Percentiles rank a stretch among this genome's conserved stretches.
Conservation (phyloP, 2,888 invertebrate species). For the Polydrusus pterygomalis region DNA sequence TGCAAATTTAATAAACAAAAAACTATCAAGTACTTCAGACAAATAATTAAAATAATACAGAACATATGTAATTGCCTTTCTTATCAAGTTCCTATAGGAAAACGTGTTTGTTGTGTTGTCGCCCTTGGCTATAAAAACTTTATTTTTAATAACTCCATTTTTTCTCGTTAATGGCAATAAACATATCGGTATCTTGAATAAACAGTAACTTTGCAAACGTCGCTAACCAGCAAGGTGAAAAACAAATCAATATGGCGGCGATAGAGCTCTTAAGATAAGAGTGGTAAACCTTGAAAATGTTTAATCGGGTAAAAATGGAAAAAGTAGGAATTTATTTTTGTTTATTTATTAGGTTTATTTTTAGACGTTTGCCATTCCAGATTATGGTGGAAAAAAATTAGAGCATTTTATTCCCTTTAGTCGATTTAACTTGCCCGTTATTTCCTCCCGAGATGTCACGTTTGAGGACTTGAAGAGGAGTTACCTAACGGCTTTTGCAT, state of each 20-base stretch:
- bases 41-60: too few relatives aligned
- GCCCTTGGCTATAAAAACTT: too few relatives aligned
- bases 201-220: conserved; percentile 6
- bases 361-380: conserved; percentile 1
- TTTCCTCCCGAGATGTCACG: too few relatives aligned
- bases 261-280: conserved; percentile 24
- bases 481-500: too few relatives aligned
- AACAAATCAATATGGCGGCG: conserved; percentile 31
- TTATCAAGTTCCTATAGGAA: too few relatives aligned
- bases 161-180: conserved; percentile 10
- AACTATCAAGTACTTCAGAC: too few relatives aligned
- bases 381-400: neutral
- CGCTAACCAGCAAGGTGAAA: conserved; percentile 26
- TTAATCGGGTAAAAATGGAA: conserved; percentile 24
- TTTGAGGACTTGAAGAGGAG: too few relatives aligned
- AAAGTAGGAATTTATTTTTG: conserved; percentile 29
- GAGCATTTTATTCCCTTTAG: too few relatives aligned
- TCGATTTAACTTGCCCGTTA: too few relatives aligned
- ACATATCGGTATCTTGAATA: conserved; percentile 5
- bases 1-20: too few relatives aligned
- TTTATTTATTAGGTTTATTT: conserved; percentile 19
- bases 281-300: conserved; percentile 24
- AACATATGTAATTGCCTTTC: too few relatives aligned
- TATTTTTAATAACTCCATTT: neutral
- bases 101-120: too few relatives aligned